Percentiles rank a stretch among this genome's conserved stretches.
phyloP scores from a whole-genome alignment of 2,888 invertebrate genomes.

The Oxystoma pomonae region DNA sequence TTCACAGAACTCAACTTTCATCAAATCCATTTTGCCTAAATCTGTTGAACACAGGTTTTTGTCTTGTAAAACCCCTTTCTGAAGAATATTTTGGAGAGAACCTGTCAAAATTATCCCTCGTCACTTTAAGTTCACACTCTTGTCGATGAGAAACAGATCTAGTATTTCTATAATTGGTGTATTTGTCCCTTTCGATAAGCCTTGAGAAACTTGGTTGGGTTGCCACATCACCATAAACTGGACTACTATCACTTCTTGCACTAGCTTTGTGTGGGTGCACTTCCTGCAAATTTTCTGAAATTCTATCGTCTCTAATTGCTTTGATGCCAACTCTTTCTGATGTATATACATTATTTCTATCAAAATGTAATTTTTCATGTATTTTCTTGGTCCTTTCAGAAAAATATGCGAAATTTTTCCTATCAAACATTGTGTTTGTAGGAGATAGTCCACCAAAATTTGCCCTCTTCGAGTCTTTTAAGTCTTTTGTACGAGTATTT shows the following conservation, averaged over 20 bases:
- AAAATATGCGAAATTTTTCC: constrained; percentile 15
- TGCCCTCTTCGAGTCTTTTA: too few relatives aligned
- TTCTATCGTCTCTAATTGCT: background rate
- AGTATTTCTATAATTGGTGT: background rate
- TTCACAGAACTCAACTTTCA: too few relatives aligned
- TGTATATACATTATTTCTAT: background rate
- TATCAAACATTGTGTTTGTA: constrained; percentile 7
- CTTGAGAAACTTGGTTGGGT: too few relatives aligned
- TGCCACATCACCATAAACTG: background rate
- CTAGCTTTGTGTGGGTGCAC: background rate
- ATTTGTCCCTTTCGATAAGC: background rate
- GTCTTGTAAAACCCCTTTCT: background rate
- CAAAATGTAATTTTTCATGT: background rate
- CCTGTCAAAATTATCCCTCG: background rate
- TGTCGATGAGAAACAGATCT: too few relatives aligned
- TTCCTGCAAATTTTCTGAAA: background rate
- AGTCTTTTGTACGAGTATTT: background rate
- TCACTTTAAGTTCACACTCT: too few relatives aligned
- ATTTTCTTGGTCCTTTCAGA: constrained; percentile 3
- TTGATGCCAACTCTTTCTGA: background rate
- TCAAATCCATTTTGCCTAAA: background rate
- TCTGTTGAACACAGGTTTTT: background rate
- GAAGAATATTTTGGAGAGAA: background rate
- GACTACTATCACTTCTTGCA: background rate
- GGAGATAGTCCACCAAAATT: background rate